Base-by-base conservation (phyloP, 2,113 vertebrate genomes). In the Anarrhichthys ocellatus region DNA sequence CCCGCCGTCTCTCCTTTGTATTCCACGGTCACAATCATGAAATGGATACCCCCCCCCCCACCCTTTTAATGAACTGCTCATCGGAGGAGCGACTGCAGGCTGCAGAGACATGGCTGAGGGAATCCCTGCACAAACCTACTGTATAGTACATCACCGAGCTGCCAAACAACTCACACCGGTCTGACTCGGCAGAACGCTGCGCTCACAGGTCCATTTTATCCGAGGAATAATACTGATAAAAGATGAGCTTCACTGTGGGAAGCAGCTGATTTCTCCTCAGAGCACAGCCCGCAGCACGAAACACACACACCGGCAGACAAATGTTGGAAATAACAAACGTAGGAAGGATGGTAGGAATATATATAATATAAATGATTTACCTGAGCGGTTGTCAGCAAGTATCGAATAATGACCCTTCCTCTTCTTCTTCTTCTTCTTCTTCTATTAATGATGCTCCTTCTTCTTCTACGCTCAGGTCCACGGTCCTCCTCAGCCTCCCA, bases 71-170 rank as follows among this genome's bases (percentile, higher is more conserved):
- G 56, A 29, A 42, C 14, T 40, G 36, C 82, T 65, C 18, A 22
- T 32, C 22, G 27, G 75, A 77, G 76, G 58, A 61, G 46, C 69
- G 87, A 67, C 71, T 65, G 79, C 76, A 2, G 82, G 84, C 86
- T 89, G 89, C 88, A 72, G 90, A 79, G 81, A 78, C 73, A 76
- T 29, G 73, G 81, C 75, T 76, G 84, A 82, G 91, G 91, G 87
- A 87, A 85, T 82, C 90, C 91, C 89, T 78, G 72, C 87, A 38
- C 74, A 63, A 44, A 77, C 59, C 48, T 17, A 5, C 74, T 71
- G 64, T 14, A n/a, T 29, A 29, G 36, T 6, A 34, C 56, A 68
- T 29, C 65, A 61, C 38, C 27, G 6, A 48, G 32, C 77, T 75
- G 61, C 5, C 52, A 48, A 1, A 20, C 24, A 38, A 18, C 3